Conservation (phyloP, 2,888 invertebrate species). For the Ectropis crepuscularia region DNA sequence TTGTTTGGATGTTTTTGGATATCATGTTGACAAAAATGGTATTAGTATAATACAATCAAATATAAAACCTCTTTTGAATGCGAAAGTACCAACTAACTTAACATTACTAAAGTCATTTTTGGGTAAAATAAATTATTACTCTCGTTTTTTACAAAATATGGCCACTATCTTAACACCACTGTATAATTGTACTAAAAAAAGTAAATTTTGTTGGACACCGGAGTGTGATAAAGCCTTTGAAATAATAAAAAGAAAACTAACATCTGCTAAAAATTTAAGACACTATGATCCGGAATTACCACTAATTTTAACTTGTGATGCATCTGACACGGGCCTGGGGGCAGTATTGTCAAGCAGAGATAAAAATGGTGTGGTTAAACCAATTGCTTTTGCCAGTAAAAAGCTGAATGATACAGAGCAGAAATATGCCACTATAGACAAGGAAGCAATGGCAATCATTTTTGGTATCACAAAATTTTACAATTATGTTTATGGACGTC, state of each 20-base stretch:
- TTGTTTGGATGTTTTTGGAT: conserved; percentile 8
- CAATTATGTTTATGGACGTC: conserved; percentile 40
- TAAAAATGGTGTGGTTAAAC: neutral
- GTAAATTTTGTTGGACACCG: neutral
- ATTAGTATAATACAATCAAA: conserved; percentile 13
- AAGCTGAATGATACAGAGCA: conserved; percentile 9
- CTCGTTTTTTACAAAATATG: too few species aligned
- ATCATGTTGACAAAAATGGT: conserved; percentile 2
- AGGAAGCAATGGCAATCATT: conserved; percentile 43
- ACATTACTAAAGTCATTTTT: conserved; percentile 19
- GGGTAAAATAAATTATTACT: conserved; percentile 27
- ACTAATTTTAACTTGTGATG: conserved; percentile 12
- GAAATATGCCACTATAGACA: conserved; percentile 37
- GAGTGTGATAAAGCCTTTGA: conserved; percentile 4
- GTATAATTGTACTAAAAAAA: conserved; percentile 1
- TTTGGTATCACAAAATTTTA: conserved; percentile 45
- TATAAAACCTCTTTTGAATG: neutral
- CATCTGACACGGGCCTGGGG: neutral
- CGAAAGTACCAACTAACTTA: neutral
- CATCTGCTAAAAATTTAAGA: neutral
- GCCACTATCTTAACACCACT: conserved; percentile 15
- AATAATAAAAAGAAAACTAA: conserved; percentile 4
- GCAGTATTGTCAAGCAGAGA: conserved; percentile 3
- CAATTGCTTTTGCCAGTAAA: conserved; percentile 17
- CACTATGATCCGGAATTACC: conserved; percentile 2